Evolutionary conservation across 2,113 vertebrate genomes (phyloP).

Genomic region (Caranx ignobilis): DNA sequence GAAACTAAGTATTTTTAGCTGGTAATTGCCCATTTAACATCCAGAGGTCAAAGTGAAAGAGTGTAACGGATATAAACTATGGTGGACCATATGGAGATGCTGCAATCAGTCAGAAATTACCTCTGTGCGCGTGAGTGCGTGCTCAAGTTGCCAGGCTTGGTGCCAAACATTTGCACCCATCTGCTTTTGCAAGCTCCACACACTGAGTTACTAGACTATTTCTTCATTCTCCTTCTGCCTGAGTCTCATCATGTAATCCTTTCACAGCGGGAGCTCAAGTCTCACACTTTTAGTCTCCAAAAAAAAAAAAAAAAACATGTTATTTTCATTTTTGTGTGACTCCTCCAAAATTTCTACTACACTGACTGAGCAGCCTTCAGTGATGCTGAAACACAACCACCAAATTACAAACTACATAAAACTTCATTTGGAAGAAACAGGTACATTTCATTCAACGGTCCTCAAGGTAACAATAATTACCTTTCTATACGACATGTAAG

Average conservation of each 20-base stretch:
- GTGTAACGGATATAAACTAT: slow-evolving; percentile 17
- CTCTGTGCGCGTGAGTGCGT: background rate
- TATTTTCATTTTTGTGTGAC: background rate
- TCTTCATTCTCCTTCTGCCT: background rate
- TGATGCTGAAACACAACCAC: background rate
- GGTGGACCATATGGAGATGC: slow-evolving; percentile 6
- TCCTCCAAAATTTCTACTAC: background rate
- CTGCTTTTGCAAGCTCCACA: slow-evolving; percentile 5
- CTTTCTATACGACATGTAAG: slow-evolving; percentile 48
- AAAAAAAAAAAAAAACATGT: background rate
- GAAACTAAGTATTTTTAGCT: slow-evolving; percentile 1
- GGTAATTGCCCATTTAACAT: slow-evolving; percentile 38
- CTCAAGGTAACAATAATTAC: slow-evolving; percentile 45
- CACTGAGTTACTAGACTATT: background rate
- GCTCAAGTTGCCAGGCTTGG: slow-evolving; percentile 1
- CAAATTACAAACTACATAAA: slow-evolving; percentile 33
- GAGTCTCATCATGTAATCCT: background rate
- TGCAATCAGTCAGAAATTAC: background rate
- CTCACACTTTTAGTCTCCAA: background rate
- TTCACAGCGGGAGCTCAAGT: background rate
- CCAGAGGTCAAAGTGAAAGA: slow-evolving; percentile 55
- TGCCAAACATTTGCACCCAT: slow-evolving; percentile 26
- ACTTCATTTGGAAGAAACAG: slow-evolving; percentile 44
- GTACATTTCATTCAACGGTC: slow-evolving; percentile 47
- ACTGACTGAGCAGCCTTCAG: slow-evolving; percentile 16